phyloP scores from a whole-genome alignment of 2,888 invertebrate genomes.

The Erebia palarica region DNA sequence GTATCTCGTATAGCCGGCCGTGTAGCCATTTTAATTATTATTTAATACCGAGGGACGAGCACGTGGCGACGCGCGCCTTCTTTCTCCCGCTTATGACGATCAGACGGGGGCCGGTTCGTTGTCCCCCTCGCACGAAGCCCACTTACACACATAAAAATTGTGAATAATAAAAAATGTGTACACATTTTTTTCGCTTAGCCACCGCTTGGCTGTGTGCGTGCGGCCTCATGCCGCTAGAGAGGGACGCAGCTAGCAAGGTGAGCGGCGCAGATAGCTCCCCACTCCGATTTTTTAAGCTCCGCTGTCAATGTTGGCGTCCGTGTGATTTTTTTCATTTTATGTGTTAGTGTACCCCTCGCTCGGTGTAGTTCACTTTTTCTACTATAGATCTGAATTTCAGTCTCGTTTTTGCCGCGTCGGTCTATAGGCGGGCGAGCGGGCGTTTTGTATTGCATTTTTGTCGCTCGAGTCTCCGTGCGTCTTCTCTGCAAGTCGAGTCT shows the following conservation, averaged over 20 bases:
- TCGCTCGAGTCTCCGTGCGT: conserved; percentile 55
- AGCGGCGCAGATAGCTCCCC: conserved; percentile 63
- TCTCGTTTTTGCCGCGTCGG: conserved; percentile 83
- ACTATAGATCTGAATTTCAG: conserved; percentile 83
- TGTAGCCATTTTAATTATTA: conserved; percentile 83
- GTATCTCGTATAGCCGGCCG: conserved; percentile 78
- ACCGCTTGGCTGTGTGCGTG: conserved; percentile 69
- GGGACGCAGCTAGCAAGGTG: conserved; percentile 58
- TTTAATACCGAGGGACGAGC: conserved; percentile 82
- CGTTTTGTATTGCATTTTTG: conserved; percentile 76
- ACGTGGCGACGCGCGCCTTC: conserved; percentile 75
- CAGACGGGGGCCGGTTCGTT: conserved; percentile 50
- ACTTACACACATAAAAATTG: conserved; percentile 83
- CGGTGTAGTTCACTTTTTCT: conserved; percentile 83
- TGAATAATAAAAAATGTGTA: conserved; percentile 83
- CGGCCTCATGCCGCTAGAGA: conserved; percentile 72
- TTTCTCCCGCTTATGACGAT: conserved; percentile 50
- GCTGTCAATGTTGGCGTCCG: conserved; percentile 73
- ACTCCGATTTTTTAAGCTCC: conserved; percentile 81
- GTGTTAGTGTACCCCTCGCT: conserved; percentile 82
- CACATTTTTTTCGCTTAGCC: conserved; percentile 83
- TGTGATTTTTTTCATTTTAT: conserved; percentile 82
- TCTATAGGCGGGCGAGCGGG: conserved; percentile 79
- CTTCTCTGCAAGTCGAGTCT: conserved; percentile 46
- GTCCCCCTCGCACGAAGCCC: conserved; percentile 73